These are phyloP conservation scores for Sylvia atricapilla DNA, from an alignment of 2,113 vertebrate genomes.

Conservation along the genomic window DNA sequence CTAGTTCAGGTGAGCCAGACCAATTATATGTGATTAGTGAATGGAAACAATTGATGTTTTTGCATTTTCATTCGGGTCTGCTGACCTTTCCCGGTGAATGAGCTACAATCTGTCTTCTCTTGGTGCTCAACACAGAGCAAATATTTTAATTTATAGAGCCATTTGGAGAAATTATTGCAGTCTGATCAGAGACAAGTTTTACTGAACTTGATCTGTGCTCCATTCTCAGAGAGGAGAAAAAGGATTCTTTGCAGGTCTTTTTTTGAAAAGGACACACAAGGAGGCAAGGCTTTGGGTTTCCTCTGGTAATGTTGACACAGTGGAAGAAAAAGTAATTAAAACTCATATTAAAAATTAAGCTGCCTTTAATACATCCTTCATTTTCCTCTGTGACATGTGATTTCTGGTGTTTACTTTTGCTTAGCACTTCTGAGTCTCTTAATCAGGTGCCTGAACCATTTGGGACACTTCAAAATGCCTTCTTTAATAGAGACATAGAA, in stretches of 20 bases:
- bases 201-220: not conserved
- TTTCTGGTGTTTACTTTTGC: constrained; percentile 68
- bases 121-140: not conserved
- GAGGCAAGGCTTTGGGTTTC: not conserved
- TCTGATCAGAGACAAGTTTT: not conserved
- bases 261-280: not conserved
- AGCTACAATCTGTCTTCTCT: constrained; percentile 11
- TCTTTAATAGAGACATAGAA: not conserved
- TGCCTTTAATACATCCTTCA: constrained; percentile 49
- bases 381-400: constrained; percentile 42
- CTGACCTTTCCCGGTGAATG: constrained; percentile 14
- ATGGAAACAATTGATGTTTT: constrained; percentile 55
- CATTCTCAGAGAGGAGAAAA: not conserved
- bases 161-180: constrained; percentile 17
- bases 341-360: constrained; percentile 62
- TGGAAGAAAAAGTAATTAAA: constrained; percentile 45
- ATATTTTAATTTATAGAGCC: constrained; percentile 33
- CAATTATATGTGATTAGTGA: constrained; percentile 59
- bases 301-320: constrained; percentile 14
- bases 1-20: constrained; percentile 52
- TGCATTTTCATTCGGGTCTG: constrained; percentile 33
- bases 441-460: constrained; percentile 40
- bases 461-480: not conserved
- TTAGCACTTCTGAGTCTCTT: constrained; percentile 35
- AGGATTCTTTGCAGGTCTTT: not conserved